Evolutionary conservation across 2,113 vertebrate genomes (phyloP).

Genomic region (Odontesthes bonariensis): DNA sequence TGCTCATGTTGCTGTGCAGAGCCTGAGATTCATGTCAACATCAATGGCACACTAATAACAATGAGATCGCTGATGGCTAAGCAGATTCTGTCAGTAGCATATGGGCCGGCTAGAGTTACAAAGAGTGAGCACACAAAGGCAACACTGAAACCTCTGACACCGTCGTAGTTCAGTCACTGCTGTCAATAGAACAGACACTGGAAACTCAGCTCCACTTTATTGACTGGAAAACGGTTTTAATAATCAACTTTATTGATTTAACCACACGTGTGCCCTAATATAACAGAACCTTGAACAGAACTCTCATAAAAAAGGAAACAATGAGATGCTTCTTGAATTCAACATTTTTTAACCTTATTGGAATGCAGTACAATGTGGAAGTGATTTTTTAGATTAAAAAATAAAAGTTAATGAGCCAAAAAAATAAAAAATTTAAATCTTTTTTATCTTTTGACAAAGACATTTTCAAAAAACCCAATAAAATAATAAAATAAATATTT

Average conservation of each 20-base stretch:
- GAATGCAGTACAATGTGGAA: too few species aligned
- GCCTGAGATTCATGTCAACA: conserved; percentile 69
- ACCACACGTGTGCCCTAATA: neutral
- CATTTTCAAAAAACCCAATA: neutral
- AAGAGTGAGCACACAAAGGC: conserved; percentile 39
- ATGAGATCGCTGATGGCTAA: conserved; percentile 41
- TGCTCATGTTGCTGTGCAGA: conserved; percentile 18
- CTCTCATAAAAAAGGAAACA: neutral
- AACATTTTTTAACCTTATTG: too few species aligned
- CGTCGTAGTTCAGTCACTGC: conserved; percentile 53
- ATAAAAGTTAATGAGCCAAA: neutral
- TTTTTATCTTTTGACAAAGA: neutral
- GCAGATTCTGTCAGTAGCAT: conserved; percentile 39
- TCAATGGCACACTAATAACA: conserved; percentile 68
- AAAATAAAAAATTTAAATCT: neutral
- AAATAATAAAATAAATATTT: neutral
- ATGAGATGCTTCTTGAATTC: neutral
- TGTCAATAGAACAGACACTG: conserved; percentile 57
- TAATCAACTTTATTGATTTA: conserved; percentile 46
- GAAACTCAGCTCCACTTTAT: conserved; percentile 46
- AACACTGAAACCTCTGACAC: conserved; percentile 50
- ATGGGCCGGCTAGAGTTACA: conserved; percentile 51
- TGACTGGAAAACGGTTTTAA: conserved; percentile 29
- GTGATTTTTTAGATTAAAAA: neutral
- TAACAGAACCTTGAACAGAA: conserved; percentile 2